Conservation (phyloP, 2,113 vertebrate species). For the Carettochelys insculpta region DNA sequence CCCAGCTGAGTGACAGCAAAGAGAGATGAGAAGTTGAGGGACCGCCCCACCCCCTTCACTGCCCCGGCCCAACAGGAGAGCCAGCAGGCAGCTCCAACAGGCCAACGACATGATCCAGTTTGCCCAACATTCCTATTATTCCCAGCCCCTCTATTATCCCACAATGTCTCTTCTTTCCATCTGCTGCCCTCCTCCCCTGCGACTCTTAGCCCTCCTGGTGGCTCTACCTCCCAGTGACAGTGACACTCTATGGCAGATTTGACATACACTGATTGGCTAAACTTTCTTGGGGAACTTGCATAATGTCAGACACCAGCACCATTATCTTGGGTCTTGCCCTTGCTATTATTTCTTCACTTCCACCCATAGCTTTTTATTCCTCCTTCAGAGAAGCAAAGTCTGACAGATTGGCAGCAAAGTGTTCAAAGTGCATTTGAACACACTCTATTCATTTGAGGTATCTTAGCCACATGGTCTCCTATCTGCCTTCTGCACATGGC, state of each 20-base stretch:
- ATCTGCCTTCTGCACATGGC: neutral
- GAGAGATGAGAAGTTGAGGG: neutral
- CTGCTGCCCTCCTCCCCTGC: neutral
- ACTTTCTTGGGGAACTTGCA: neutral
- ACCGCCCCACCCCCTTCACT: too few relatives aligned
- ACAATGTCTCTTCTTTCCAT: neutral
- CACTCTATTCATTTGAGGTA: slow-evolving; percentile 29
- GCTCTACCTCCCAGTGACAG: neutral
- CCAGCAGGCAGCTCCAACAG: neutral
- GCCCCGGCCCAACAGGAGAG: neutral
- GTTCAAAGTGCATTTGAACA: slow-evolving; percentile 26
- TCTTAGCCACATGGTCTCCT: neutral
- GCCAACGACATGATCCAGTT: fast-evolving
- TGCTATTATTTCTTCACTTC: slow-evolving; percentile 13
- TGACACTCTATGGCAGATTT: neutral
- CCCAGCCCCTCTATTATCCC: fast-evolving
- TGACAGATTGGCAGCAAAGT: slow-evolving; percentile 22
- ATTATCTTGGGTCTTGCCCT: neutral
- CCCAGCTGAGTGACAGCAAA: neutral
- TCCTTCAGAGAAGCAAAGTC: neutral
- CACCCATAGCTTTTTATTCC: neutral
- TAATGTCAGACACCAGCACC: neutral
- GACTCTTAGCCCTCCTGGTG: neutral
- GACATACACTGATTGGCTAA: neutral
- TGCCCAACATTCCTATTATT: fast-evolving